Evolutionary conservation across 2,888 invertebrate genomes (phyloP), one percentile per base, ranked within the genome.

Genomic region (Xanthorhoe designata): DNA sequence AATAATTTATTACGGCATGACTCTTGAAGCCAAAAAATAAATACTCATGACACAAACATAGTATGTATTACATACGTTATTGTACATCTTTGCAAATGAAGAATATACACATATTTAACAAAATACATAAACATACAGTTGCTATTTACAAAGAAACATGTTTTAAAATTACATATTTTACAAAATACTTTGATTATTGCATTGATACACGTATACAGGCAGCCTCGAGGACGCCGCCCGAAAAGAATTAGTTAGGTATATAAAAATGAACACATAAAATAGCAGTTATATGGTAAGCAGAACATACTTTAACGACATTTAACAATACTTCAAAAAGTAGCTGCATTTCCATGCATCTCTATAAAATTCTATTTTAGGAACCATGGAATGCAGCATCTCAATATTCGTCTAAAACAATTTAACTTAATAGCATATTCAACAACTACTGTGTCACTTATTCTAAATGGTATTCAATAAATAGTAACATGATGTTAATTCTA

Each of bases 61-160:
- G 55, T 59, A 68, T 51, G 64, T 58, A 61, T 51, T 65, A 71
- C 66, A 71, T 68, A 81, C 75, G 77, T 76, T 75, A 80, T 84
- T 87, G 85, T 84, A 86, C 84, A 85, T 84, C 18, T 70, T 42
- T 56, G 42, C 58, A 52, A 70, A 51, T 64, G 45, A 53, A 81
- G 74, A 72, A 58, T 66, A 52, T 72, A 66, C 54, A 65, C 32
- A 61, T 63, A 70, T 71, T 68, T 72, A 72, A 58, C 62, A 70
- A 71, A 69, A 73, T 78, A 76, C 71, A 76, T 73, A 75, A 75
- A 77, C 73, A 78, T 59, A 67, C 50, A 76, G 75, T 77, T 75
- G 74, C 79, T 89, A 90, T 89, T 83, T 89, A 90, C 88, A 90
- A 87, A 87, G 79, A 78, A 89, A 88, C 79, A 85, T 81, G 80